Evolutionary conservation across 2,888 invertebrate genomes (phyloP), one percentile per base, ranked within the genome.

Genomic region (Pyrgus malvae): DNA sequence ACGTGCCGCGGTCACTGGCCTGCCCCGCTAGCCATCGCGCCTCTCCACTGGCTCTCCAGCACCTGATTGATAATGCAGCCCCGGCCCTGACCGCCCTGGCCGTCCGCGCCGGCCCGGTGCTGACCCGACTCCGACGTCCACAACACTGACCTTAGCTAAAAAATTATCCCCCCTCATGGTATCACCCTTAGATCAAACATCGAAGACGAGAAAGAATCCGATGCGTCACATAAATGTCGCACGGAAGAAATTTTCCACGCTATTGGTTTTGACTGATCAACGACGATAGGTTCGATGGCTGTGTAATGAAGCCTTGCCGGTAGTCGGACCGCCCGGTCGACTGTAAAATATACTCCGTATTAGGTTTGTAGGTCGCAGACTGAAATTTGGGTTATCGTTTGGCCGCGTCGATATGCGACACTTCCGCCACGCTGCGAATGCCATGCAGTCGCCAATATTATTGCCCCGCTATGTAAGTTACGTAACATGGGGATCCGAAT

Each of bases 1-100:
- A 87, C 87, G 88, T 87, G 87, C 80, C 80, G 79, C 86, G 88
- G 88, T 89, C 89, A 88, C 87, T 87, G 87, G 85, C 85, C 85
- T 73, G 73, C 74, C 76, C 33, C 25, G 46, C 16, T 21, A 73
- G 74, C 72, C 72, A 70, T 51, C 64, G 61, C 66, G 63, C 64
- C 66, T 68, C 64, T 61, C 61, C 65, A 64, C 58, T 63, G 63
- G 68, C 60, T 67, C 68, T 67, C 67, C 59, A 60, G 64, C 67
- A 60, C 64, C 60, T 49, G 51, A 51, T 54, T 54, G 56, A 57
- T 54, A 54, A 55, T 48, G 58, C 55, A 21, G 16, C 33, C 46
- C 6, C 44, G 44, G 19, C 38, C 38, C 19, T 31, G 50, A 56
- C 55, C 63, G 55, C 59, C 58, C 63, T 56, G 57, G 57, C 55